These are phyloP conservation scores for Pionites leucogaster DNA, from an alignment of 2,113 vertebrate species.

Conservation along the genomic window DNA sequence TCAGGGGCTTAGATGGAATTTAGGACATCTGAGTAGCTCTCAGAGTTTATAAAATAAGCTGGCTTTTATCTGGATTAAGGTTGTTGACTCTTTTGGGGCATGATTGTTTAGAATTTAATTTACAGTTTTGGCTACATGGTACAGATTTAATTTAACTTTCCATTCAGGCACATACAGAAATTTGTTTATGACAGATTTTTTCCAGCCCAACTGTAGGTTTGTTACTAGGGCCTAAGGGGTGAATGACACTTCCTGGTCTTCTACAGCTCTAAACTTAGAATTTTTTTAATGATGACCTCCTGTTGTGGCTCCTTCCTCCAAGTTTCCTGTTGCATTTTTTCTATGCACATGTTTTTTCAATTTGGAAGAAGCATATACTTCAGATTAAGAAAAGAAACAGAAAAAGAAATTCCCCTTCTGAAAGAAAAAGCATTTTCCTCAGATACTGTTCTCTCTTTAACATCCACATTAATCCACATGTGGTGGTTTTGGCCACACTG, in stretches of 20 bases:
- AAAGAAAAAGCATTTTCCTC: background rate
- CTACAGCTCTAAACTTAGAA: slow-evolving; percentile 1
- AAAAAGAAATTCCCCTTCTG: background rate
- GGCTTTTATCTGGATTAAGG: background rate
- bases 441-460: background rate
- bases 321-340: slow-evolving; percentile 35
- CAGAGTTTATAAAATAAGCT: background rate
- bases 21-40: slow-evolving; percentile 3
- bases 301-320: background rate
- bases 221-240: background rate
- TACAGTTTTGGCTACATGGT: background rate
- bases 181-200: slow-evolving; percentile 23
- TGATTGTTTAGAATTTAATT: background rate
- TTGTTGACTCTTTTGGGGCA: background rate
- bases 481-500: background rate
- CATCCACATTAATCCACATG: background rate
- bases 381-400: background rate
- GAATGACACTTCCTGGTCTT: slow-evolving; percentile 1
- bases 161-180: background rate
- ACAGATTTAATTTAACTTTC: slow-evolving; percentile 8
- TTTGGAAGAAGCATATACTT: background rate
- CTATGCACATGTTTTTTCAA: background rate
- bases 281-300: slow-evolving; percentile 25
- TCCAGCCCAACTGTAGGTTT: background rate
- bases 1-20: slow-evolving; percentile 16